These are phyloP conservation scores for Metacarcinus magister DNA, from an alignment of 2,888 invertebrate species.

Conservation along the genomic window DNA sequence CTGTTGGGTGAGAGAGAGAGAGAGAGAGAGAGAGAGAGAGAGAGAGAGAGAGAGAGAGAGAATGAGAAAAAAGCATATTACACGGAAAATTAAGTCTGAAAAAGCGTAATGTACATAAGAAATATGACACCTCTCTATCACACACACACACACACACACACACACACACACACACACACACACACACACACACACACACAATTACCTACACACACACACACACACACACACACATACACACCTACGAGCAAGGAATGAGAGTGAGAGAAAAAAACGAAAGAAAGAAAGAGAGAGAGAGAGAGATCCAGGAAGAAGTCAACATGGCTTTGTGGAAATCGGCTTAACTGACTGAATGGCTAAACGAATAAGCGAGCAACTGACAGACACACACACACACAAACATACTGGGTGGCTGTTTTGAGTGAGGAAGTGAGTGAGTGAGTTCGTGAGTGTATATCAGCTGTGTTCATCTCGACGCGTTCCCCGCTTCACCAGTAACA, in stretches of 20 bases:
- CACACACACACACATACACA: too few relatives aligned
- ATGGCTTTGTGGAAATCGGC: neutral
- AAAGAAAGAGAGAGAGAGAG: neutral
- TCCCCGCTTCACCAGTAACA: neutral
- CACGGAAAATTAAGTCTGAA: neutral
- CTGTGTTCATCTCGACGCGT: neutral
- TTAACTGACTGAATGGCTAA: neutral
- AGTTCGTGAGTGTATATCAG: neutral
- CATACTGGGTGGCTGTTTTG: neutral
- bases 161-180: slow-evolving; percentile 35
- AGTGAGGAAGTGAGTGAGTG: neutral
- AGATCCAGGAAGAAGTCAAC: neutral
- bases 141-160: neutral
- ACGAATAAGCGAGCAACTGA: neutral
- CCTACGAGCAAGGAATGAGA: too few relatives aligned
- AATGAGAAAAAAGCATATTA: neutral
- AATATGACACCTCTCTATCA: too few relatives aligned
- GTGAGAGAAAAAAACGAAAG: neutral
- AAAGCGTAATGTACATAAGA: neutral
- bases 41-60: too few relatives aligned
- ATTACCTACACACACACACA: neutral
- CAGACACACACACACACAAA: neutral
- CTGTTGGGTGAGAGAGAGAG: neutral
- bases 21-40: too few relatives aligned
- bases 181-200: slow-evolving; percentile 36